Percentiles rank a stretch among this genome's conserved stretches.
phyloP scores from a whole-genome alignment of 2,113 vertebrate species.

The Pseudolaguvia tuberculata region DNA sequence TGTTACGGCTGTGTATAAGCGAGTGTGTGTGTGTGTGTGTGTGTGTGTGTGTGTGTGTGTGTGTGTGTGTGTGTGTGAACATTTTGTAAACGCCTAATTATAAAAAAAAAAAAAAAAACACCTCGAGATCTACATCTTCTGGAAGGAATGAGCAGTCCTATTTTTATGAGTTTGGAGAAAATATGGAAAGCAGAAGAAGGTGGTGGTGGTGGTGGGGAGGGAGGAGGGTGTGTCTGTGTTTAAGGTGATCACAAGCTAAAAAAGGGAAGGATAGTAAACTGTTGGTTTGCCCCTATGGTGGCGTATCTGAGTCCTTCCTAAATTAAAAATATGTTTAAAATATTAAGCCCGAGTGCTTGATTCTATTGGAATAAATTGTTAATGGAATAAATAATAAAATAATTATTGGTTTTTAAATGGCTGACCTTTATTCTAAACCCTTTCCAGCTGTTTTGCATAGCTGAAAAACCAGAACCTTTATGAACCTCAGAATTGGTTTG shows the following conservation, averaged over 20 bases:
- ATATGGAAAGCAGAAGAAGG: neutral
- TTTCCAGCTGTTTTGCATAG: no score
- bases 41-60: neutral
- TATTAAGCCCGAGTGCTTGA: neutral
- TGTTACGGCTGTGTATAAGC: conserved; percentile 51
- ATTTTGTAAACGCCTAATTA: conserved; percentile 51
- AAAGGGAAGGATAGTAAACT: neutral
- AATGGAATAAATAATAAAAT: conserved; percentile 30
- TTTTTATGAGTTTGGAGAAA: neutral
- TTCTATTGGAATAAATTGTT: conserved; percentile 12
- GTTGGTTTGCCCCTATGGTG: conserved; percentile 37
- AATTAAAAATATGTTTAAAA: conserved; percentile 20
- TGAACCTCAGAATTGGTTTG: neutral
- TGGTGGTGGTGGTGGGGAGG: neutral
- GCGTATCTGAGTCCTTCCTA: conserved; percentile 13
- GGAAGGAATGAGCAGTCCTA: neutral
- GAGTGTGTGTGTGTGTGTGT: conserved; percentile 9
- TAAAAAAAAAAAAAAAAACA: conserved; percentile 52
- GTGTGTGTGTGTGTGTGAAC: conserved; percentile 24
- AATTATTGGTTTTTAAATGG: conserved; percentile 6
- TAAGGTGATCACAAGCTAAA: neutral
- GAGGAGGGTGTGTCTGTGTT: no score
- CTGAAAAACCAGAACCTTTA: neutral
- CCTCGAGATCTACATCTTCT: conserved; percentile 31
- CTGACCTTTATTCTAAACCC: no score